A percentile compares a stretch with the other conserved stretches of the same genome.
Evolutionary conservation across 2,888 invertebrate species (phyloP).

Genomic region (Rhopalosiphum nymphaeae): DNA sequence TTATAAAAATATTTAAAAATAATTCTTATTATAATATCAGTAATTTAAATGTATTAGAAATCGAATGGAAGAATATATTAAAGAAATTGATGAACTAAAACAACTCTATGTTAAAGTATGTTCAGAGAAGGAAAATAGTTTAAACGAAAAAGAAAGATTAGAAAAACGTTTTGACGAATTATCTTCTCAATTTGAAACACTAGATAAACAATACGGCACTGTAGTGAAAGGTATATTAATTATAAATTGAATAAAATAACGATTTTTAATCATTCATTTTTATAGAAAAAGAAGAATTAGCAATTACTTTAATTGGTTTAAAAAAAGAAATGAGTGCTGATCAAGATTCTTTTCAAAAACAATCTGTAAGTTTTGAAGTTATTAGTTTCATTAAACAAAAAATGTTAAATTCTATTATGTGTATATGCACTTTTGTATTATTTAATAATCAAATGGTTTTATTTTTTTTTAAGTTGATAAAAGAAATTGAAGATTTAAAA

Average conservation of each 20-base stretch:
- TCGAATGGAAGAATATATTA: slow-evolving; percentile 54
- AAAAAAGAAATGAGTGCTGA: slow-evolving; percentile 40
- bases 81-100: slow-evolving; percentile 63
- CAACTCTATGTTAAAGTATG: slow-evolving; percentile 54
- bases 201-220: slow-evolving; percentile 43
- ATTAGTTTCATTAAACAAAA: background rate
- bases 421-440: background rate
- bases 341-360: slow-evolving; percentile 50
- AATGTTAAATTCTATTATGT: background rate
- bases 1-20: background rate
- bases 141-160: slow-evolving; percentile 58
- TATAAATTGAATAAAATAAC: background rate
- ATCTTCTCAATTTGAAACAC: slow-evolving; percentile 50
- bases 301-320: slow-evolving; percentile 8
- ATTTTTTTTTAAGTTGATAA: slow-evolving; percentile 37
- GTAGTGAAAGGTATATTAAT: slow-evolving; percentile 36
- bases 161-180: slow-evolving; percentile 44
- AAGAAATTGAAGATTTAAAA: slow-evolving; percentile 55
- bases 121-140: slow-evolving; percentile 57
- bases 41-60: slow-evolving; percentile 19
- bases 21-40: background rate
- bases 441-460: slow-evolving; percentile 21
- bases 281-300: slow-evolving; percentile 61
- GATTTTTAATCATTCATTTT: background rate
- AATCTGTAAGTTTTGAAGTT: slow-evolving; percentile 31